phyloP scores from a whole-genome alignment of 2,888 invertebrate genomes.

The Eulithis prunata region DNA sequence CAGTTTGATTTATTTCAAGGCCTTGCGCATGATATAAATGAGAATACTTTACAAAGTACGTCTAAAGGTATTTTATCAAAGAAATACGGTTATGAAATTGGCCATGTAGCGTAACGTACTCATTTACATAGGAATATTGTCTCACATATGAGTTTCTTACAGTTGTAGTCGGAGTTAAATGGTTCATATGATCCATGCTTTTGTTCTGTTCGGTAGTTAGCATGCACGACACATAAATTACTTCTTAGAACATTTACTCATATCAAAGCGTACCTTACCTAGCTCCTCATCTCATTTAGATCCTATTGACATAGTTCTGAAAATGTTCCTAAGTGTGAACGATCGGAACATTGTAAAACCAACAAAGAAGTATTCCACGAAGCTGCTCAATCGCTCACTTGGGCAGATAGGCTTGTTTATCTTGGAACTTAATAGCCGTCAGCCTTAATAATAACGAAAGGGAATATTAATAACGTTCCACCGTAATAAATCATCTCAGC shows the following conservation, averaged over 20 bases:
- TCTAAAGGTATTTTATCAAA: too few relatives aligned
- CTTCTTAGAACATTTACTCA: too few relatives aligned
- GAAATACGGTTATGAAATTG: too few relatives aligned
- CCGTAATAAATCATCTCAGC: slow-evolving; percentile 48
- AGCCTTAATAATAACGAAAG: slow-evolving; percentile 40
- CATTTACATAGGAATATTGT: not conserved
- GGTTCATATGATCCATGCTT: not conserved
- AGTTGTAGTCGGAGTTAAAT: too few relatives aligned
- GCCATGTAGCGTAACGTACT: too few relatives aligned
- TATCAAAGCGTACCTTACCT: not conserved
- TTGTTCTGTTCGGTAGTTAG: not conserved
- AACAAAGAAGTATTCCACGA: slow-evolving; percentile 26
- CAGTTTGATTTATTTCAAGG: slow-evolving; percentile 10
- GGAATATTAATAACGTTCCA: slow-evolving; percentile 45
- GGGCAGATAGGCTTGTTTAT: slow-evolving; percentile 47
- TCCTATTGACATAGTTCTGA: not conserved
- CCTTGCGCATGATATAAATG: not conserved
- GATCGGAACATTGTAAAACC: slow-evolving; percentile 6
- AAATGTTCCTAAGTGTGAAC: not conserved
- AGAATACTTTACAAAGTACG: not conserved
- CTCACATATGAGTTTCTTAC: not conserved
- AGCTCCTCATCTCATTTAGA: not conserved
- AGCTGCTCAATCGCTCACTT: slow-evolving; percentile 32
- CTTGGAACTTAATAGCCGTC: slow-evolving; percentile 47
- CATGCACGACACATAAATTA: not conserved